These are phyloP conservation scores for Pheosia gnoma DNA, from an alignment of 2,888 invertebrate genomes.

Conservation along the genomic window DNA sequence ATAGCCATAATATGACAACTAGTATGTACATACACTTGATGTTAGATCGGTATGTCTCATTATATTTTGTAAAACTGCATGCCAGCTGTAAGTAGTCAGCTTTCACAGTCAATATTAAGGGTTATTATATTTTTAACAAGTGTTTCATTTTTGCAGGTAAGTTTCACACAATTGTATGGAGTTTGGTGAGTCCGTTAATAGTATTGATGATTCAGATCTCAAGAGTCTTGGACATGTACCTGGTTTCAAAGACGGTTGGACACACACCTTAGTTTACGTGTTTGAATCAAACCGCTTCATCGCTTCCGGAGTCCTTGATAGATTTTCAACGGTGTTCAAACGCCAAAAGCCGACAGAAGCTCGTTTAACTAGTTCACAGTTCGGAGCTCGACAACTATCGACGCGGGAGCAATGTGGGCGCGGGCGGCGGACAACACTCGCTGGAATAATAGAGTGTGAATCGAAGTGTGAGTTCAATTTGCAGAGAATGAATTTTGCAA, in stretches of 20 bases:
- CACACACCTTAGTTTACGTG: too few species aligned
- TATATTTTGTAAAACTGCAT: too few species aligned
- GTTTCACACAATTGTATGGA: neutral
- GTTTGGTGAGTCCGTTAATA: neutral
- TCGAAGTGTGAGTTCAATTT: neutral
- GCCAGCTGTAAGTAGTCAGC: too few species aligned
- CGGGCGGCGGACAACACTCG: neutral
- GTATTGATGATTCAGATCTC: too few species aligned
- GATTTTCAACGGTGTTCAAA: neutral
- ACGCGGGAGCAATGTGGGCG: neutral
- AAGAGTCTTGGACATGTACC: too few species aligned
- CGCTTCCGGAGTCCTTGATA: neutral
- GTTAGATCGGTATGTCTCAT: too few species aligned
- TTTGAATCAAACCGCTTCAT: too few species aligned
- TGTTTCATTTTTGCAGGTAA: neutral
- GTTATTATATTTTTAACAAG: too few species aligned
- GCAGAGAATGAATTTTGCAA: neutral
- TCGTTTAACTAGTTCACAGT: slow-evolving; percentile 1
- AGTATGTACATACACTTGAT: too few species aligned
- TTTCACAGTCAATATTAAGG: too few species aligned
- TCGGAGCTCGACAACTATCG: neutral
- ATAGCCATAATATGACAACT: too few species aligned
- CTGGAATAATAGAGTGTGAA: neutral
- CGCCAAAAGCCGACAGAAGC: neutral
- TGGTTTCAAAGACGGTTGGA: too few species aligned